A percentile compares a stretch with the other conserved stretches of the same genome.
These are phyloP conservation scores for Heterodera carotae DNA, from an alignment of 1,140 invertebrate genomes.

Conservation along the genomic window DNA sequence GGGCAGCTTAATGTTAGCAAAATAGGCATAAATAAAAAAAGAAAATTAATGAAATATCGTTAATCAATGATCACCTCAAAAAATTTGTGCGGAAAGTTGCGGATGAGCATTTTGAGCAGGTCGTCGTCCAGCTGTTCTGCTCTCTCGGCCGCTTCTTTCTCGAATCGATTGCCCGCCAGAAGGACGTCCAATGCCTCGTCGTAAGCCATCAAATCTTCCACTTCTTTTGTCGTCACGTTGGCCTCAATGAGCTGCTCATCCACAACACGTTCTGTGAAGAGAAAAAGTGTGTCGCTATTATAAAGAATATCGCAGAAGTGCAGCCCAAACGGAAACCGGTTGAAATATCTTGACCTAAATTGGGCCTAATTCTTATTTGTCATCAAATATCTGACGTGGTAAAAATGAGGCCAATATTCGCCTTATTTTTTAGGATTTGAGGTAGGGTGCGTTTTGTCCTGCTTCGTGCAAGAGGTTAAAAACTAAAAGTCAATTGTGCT, in stretches of 20 bases:
- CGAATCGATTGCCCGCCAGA: conserved; percentile 5
- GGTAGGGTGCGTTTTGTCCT: no score
- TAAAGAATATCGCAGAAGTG: no score
- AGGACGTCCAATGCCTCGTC: conserved; percentile 71
- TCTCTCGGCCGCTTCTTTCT: conserved; percentile 36
- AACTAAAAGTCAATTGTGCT: no score
- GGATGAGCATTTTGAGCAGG: conserved; percentile 67
- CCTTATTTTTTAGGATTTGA: no score
- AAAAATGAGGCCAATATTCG: no score
- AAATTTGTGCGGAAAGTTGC: conserved; percentile 76
- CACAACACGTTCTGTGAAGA: conserved; percentile 88
- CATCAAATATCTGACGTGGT: no score
- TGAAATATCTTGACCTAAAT: no score
- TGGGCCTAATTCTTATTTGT: no score
- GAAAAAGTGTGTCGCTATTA: no score
- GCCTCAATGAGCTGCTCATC: conserved; percentile 96
- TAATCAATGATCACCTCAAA: conserved; percentile 72
- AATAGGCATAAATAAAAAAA: conserved; percentile 66
- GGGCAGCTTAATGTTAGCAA: conserved; percentile 72
- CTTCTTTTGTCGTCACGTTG: conserved; percentile 88
- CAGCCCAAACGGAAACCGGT: no score
- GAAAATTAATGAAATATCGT: neutral
- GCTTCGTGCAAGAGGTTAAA: no score
- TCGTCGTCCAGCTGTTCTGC: conserved; percentile 37
- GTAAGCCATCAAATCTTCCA: conserved; percentile 88